phyloP scores from a whole-genome alignment of 2,113 vertebrate species.

The Pseudopodoces humilis region DNA sequence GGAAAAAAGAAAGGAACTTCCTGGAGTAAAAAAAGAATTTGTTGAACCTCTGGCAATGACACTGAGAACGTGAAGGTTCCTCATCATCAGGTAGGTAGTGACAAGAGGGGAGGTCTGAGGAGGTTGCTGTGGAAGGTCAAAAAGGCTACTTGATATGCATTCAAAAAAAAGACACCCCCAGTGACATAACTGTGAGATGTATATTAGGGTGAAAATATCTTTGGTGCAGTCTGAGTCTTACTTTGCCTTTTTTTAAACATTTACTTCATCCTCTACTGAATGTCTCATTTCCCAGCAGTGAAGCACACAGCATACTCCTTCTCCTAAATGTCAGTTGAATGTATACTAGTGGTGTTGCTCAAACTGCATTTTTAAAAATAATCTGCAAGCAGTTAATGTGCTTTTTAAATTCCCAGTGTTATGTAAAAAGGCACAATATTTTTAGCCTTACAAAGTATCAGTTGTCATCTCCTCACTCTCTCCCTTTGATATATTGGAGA shows the following conservation, averaged over 20 bases:
- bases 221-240: background rate
- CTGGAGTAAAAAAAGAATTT: background rate
- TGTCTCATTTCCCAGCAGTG: constrained; percentile 4
- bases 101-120: background rate
- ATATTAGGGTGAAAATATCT: background rate
- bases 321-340: constrained; percentile 43
- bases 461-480: constrained; percentile 48
- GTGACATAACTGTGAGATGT: background rate
- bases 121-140: background rate
- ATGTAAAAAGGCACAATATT: constrained; percentile 59
- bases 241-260: background rate
- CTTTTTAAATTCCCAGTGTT: constrained; percentile 42
- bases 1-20: background rate
- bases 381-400: constrained; percentile 44
- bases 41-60: background rate
- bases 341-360: constrained; percentile 32
- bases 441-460: constrained; percentile 60
- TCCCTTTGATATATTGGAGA: constrained; percentile 9
- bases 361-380: constrained; percentile 59
- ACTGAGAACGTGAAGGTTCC: background rate
- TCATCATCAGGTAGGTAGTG: background rate
- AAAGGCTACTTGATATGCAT: background rate
- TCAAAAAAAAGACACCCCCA: background rate
- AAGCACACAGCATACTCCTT: constrained; percentile 18
- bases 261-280: background rate